Evolutionary conservation across 1,140 invertebrate genomes (phyloP).

Genomic region (Drosophila paulistorum): DNA sequence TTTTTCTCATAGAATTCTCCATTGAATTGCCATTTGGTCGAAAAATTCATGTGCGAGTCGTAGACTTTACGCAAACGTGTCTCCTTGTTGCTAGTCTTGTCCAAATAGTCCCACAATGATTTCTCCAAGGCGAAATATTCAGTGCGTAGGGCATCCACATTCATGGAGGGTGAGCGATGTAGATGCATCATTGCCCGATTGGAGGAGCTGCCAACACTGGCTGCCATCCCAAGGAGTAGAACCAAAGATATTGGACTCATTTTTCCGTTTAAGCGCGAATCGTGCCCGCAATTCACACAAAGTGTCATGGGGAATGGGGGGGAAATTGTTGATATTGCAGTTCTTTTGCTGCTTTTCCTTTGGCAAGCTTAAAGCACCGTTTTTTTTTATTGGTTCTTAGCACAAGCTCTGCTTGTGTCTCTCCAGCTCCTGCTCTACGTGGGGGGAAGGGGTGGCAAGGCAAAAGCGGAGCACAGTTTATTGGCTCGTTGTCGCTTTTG

Average conservation of each 20-base stretch:
- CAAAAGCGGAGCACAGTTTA: too few relatives aligned
- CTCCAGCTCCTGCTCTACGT: too few relatives aligned
- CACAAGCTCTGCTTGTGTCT: too few relatives aligned
- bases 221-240: constrained; percentile 6
- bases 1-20: constrained; percentile 44
- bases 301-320: too few relatives aligned
- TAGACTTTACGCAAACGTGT: constrained; percentile 71
- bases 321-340: background rate
- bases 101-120: constrained; percentile 69
- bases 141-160: constrained; percentile 85
- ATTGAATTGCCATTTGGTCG: constrained; percentile 43
- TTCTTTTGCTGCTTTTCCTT: background rate
- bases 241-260: background rate
- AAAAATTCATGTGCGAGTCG: constrained; percentile 64
- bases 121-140: constrained; percentile 83
- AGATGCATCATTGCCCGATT: constrained; percentile 23
- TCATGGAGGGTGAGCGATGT: constrained; percentile 30
- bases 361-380: background rate
- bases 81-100: constrained; percentile 61
- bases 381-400: background rate
- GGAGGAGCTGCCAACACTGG: background rate
- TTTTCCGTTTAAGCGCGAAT: background rate
- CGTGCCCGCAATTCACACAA: background rate
- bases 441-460: too few relatives aligned
- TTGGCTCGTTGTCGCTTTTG: background rate